Evolutionary conservation across 2,113 vertebrate genomes (phyloP).

Genomic region (Anolis carolinensis): DNA sequence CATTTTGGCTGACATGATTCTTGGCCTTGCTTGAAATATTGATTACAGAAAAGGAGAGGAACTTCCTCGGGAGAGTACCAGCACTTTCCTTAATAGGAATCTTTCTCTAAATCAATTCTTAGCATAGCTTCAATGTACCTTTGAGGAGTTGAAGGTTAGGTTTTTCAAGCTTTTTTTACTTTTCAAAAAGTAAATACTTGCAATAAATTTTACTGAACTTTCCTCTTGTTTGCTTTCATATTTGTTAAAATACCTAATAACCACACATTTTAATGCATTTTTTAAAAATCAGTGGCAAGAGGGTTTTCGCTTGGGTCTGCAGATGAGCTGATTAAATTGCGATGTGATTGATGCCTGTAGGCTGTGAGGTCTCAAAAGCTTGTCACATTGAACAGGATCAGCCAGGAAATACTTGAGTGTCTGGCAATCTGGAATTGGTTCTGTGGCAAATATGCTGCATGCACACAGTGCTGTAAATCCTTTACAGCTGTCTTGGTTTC

Average conservation of each 20-base stretch:
- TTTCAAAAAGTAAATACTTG: slow-evolving; percentile 57
- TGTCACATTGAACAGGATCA: slow-evolving; percentile 60
- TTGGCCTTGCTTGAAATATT: slow-evolving; percentile 77
- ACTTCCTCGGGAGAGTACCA: slow-evolving; percentile 66
- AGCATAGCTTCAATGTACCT: slow-evolving; percentile 63
- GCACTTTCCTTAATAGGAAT: slow-evolving; percentile 73
- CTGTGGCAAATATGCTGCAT: slow-evolving; percentile 44
- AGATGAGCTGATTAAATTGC: slow-evolving; percentile 55
- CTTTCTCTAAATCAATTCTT: slow-evolving; percentile 77
- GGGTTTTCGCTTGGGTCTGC: slow-evolving; percentile 40
- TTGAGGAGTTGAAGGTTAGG: slow-evolving; percentile 48
- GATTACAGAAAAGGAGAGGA: slow-evolving; percentile 71
- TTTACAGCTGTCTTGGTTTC: slow-evolving; percentile 51
- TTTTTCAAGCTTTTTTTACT: slow-evolving; percentile 40
- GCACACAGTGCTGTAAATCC: slow-evolving; percentile 56
- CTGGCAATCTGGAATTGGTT: slow-evolving; percentile 61
- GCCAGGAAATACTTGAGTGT: slow-evolving; percentile 63
- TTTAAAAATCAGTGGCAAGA: background rate
- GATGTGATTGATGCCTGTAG: slow-evolving; percentile 52
- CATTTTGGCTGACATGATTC: slow-evolving; percentile 70
- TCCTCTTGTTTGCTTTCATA: slow-evolving; percentile 18
- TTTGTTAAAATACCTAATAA: slow-evolving; percentile 44
- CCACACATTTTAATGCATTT: slow-evolving; percentile 22
- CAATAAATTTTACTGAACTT: slow-evolving; percentile 41
- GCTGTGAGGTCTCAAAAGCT: slow-evolving; percentile 57